Conservation (phyloP, 2,888 invertebrate genomes). For the Girardia tigrina region DNA sequence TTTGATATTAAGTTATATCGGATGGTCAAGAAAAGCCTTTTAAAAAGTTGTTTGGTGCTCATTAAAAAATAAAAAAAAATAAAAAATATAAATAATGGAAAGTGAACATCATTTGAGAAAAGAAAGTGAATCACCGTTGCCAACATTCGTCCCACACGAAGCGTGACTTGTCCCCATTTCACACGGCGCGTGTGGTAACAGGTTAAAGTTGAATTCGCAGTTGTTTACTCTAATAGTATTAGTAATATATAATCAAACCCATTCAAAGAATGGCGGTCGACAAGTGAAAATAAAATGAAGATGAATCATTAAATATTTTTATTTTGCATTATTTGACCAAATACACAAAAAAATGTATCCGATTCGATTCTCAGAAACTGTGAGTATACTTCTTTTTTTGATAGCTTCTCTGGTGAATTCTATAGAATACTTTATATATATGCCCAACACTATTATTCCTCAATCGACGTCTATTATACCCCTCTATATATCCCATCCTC, state of each 20-base stretch:
- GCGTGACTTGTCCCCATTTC: conserved; percentile 4
- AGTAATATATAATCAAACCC: not conserved
- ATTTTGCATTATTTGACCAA: too few species aligned
- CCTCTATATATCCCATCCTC: not conserved
- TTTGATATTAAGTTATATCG: too few species aligned
- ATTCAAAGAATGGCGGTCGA: not conserved
- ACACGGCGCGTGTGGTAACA: conserved; percentile 10
- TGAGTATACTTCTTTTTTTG: not conserved
- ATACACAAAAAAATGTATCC: not conserved
- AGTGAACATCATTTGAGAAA: too few species aligned
- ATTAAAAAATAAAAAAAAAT: too few species aligned
- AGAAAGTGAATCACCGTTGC: too few species aligned
- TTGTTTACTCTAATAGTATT: not conserved
- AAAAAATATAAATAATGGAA: too few species aligned
- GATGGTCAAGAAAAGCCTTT: too few species aligned
- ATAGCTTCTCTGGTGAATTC: not conserved
- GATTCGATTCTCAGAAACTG: not conserved
- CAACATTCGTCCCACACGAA: not conserved
- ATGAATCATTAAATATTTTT: too few species aligned
- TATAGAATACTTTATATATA: conserved; percentile 4
- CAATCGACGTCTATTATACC: not conserved
- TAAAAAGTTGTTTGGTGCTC: too few species aligned
- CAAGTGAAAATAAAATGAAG: too few species aligned
- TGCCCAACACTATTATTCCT: not conserved
- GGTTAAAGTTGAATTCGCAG: conserved; percentile 7